phyloP scores from a whole-genome alignment of 2,113 vertebrate species.

The Planiliza haematocheilus region DNA sequence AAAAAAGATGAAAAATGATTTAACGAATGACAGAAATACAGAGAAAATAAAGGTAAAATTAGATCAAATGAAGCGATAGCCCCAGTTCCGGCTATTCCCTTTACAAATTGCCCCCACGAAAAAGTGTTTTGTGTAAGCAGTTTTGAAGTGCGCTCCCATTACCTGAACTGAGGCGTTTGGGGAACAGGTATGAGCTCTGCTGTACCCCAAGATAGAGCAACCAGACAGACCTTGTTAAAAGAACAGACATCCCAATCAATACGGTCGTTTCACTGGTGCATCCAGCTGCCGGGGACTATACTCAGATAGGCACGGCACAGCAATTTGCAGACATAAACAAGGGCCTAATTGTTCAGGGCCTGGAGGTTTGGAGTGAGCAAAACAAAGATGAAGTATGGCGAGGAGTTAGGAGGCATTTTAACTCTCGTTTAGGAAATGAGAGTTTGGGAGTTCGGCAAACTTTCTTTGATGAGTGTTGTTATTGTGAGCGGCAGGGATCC shows the following conservation, averaged over 20 bases:
- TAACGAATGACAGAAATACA: conserved; percentile 45
- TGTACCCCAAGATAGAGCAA: conserved; percentile 56
- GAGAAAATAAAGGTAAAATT: conserved; percentile 51
- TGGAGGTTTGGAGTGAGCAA: conserved; percentile 70
- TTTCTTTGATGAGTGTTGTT: conserved; percentile 76
- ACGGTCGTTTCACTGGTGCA: conserved; percentile 70
- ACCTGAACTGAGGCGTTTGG: conserved; percentile 66
- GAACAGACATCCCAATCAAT: conserved; percentile 80
- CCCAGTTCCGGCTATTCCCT: conserved; percentile 37
- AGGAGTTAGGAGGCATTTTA: conserved; percentile 77
- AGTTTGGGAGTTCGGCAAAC: conserved; percentile 67
- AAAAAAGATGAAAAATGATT: conserved; percentile 7
- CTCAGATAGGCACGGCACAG: conserved; percentile 69
- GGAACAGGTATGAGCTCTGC: conserved; percentile 66
- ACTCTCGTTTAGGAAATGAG: conserved; percentile 78
- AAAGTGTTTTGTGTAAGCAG: conserved; percentile 75
- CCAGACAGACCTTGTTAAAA: conserved; percentile 83
- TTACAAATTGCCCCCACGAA: conserved; percentile 47
- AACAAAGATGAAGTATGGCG: conserved; percentile 73
- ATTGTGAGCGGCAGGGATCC: conserved; percentile 62
- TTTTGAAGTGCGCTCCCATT: conserved; percentile 71
- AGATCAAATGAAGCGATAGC: conserved; percentile 46
- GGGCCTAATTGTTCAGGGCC: conserved; percentile 80
- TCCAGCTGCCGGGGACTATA: conserved; percentile 72
- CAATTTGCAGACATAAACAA: conserved; percentile 81